Evolutionary conservation across 2,888 invertebrate genomes (phyloP), one percentile per base, ranked within the genome.

Genomic region (Synanthedon andrenaeformis): DNA sequence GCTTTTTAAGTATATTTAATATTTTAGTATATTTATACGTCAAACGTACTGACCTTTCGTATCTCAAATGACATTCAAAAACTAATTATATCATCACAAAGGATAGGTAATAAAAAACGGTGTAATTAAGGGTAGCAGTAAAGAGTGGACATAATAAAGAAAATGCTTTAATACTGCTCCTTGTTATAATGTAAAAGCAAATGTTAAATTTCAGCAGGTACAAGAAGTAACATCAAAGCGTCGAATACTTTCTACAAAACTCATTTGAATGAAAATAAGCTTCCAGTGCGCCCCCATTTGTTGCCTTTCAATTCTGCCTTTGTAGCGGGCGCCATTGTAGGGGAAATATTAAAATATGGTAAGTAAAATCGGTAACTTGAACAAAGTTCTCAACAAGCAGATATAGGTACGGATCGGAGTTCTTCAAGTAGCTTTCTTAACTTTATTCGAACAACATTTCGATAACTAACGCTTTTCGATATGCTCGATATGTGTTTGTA

Each of bases 241-340:
- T 72, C 70, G 74, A 77, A 77, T 68, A 75, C 69, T 78, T 76
- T 76, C 71, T 74, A 73, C 58, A 60, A 62, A 80, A 75, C 76
- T 82, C 72, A 82, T 83, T 82, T 82, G 80, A 83, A 83, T 83
- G 69, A 77, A 76, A 81, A 82, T 80, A 76, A 80, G 77, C 72
- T 70, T 65, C 67, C 65, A 62, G 65, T 62, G 60, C 65, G 61
- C 66, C 66, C 69, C 72, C 72, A 80, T 80, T 82, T 82, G 79
- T 79, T 78, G 73, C 75, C 74, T 76, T 82, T 76, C 76, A 76
- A 79, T 82, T 77, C 72, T 67, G 65, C 70, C 73, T 82, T 82
- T 82, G 80, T 79, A 70, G 61, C 62, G 61, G 56, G 58, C 60
- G 63, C 61, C 62, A 73, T 74, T 79, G 71, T 69, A 66, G 57